Conservation (phyloP, 2,888 invertebrate species). For the Drosophila neonasuta region DNA sequence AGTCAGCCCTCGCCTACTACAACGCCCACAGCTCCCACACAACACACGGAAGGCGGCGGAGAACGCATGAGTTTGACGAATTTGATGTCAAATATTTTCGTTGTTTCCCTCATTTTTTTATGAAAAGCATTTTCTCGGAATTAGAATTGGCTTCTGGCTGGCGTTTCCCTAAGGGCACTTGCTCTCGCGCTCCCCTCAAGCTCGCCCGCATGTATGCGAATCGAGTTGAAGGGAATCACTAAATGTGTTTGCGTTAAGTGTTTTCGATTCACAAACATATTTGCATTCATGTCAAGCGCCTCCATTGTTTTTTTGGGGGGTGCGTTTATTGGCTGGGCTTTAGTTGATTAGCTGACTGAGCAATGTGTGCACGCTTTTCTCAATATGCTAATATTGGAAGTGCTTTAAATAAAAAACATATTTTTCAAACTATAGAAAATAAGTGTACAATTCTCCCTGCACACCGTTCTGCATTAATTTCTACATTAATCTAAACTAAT, state of each 20-base stretch:
- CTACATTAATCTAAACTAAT: not conserved
- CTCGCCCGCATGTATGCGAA: conserved; percentile 39
- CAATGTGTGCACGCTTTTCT: conserved; percentile 8
- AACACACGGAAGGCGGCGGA: conserved; percentile 39
- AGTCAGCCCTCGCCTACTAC: conserved; percentile 41
- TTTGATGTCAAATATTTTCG: conserved; percentile 78
- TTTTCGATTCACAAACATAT: conserved; percentile 77
- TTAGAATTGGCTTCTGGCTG: conserved; percentile 68
- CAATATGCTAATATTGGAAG: not conserved
- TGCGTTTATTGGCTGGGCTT: conserved; percentile 37
- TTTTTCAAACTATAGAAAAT: too few species aligned
- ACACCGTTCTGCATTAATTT: not conserved
- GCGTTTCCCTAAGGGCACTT: conserved; percentile 27
- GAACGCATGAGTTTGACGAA: conserved; percentile 76
- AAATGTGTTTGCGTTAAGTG: conserved; percentile 73
- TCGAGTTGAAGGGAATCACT: conserved; percentile 61
- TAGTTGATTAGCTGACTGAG: conserved; percentile 45
- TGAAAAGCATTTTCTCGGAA: conserved; percentile 72
- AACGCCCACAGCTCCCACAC: conserved; percentile 37
- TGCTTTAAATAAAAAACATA: too few species aligned
- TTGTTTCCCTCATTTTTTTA: conserved; percentile 66
- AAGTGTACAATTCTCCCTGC: too few species aligned
- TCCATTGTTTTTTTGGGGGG: conserved; percentile 13
- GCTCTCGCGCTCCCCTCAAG: conserved; percentile 14
- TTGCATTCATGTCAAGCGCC: conserved; percentile 66